Conservation (phyloP, 2,888 invertebrate species). For the Cheilosia urbana region DNA sequence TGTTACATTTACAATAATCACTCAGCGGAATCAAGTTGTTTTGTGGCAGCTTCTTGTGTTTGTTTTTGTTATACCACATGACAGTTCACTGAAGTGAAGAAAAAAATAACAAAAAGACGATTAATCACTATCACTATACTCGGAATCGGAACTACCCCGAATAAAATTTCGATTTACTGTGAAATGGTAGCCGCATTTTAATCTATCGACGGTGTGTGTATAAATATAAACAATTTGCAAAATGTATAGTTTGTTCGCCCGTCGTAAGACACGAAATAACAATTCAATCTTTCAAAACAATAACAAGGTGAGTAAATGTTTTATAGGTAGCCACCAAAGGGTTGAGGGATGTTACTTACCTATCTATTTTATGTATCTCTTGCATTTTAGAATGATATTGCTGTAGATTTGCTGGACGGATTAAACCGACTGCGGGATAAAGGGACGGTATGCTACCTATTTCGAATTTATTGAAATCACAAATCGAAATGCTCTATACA, state of each 20-base stretch:
- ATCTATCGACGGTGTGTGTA: neutral
- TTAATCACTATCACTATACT: slow-evolving; percentile 6
- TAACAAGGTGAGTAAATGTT: slow-evolving; percentile 31
- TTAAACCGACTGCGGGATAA: slow-evolving; percentile 32
- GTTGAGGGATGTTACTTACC: neutral
- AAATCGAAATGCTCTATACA: neutral
- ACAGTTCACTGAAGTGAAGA: neutral
- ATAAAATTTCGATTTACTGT: slow-evolving; percentile 13
- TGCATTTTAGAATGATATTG: slow-evolving; percentile 23
- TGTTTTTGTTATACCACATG: slow-evolving; percentile 32
- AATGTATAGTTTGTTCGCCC: slow-evolving; percentile 29
- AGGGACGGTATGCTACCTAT: slow-evolving; percentile 29
- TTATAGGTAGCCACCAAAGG: neutral
- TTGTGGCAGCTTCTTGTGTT: slow-evolving; percentile 1
- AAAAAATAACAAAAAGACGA: slow-evolving; percentile 1
- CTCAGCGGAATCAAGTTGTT: neutral
- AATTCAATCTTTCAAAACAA: slow-evolving; percentile 26
- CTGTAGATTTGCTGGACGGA: slow-evolving; percentile 39
- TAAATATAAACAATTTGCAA: neutral
- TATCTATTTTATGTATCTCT: neutral
- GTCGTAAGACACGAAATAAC: slow-evolving; percentile 2
- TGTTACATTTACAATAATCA: neutral
- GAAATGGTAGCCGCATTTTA: slow-evolving; percentile 36
- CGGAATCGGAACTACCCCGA: too few relatives aligned
- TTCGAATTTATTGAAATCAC: neutral